These are phyloP conservation scores for Anomalospiza imberbis DNA, from an alignment of 2,797 vertebrate genomes.

Conservation along the genomic window DNA sequence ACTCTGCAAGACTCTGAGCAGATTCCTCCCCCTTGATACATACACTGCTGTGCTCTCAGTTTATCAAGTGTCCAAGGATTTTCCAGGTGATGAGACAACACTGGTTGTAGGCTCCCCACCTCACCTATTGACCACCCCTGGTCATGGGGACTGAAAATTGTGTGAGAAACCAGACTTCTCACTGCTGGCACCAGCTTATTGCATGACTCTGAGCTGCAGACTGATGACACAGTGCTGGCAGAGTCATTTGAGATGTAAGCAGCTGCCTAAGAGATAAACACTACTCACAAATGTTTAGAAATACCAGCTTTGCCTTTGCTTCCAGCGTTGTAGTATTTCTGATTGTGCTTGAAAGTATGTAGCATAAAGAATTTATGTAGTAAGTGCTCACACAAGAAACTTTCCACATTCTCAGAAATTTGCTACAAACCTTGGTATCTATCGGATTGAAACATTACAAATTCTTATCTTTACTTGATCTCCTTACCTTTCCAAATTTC, in stretches of 20 bases:
- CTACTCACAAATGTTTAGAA: slow-evolving; percentile 22
- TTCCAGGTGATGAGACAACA: background rate
- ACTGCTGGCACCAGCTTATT: background rate
- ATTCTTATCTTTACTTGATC: background rate
- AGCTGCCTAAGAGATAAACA: slow-evolving; percentile 6
- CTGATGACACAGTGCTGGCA: background rate
- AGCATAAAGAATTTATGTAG: background rate
- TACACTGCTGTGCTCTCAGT: background rate
- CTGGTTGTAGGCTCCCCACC: background rate
- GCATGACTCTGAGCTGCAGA: background rate
- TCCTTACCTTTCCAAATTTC: background rate
- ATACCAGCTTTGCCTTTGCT: slow-evolving; percentile 6
- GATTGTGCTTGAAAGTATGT: background rate
- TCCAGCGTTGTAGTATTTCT: background rate
- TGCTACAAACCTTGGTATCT: background rate
- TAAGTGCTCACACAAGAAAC: background rate
- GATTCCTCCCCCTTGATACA: background rate
- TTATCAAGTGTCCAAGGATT: background rate
- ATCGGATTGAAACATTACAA: background rate
- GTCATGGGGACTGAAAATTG: background rate
- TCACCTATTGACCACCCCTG: background rate
- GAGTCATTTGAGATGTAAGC: background rate
- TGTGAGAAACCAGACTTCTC: background rate
- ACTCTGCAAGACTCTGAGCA: background rate
- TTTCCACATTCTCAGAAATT: background rate